phyloP scores from a whole-genome alignment of 1,140 invertebrate species.

The Tribolium madens region DNA sequence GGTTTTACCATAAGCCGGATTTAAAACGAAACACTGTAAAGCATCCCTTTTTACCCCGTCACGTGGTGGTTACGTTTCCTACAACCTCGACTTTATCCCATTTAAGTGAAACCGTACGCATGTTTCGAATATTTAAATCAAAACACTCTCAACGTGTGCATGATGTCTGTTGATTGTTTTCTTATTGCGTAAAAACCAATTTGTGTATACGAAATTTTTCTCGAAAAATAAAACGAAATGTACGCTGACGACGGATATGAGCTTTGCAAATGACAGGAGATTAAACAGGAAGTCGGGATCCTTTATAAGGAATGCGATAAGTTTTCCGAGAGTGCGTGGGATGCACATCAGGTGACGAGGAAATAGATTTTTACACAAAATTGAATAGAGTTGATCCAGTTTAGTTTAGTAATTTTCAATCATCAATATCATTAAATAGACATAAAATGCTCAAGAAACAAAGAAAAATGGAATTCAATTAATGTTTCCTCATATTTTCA shows the following conservation, averaged over 20 bases:
- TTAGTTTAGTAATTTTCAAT: no score
- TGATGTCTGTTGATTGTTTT: constrained; percentile 22
- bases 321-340: not conserved
- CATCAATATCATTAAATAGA: no score
- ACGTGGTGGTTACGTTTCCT: not conserved
- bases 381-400: not conserved
- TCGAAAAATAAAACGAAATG: no score
- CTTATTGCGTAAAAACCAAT: constrained; percentile 8
- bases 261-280: constrained; percentile 28
- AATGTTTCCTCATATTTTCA: no score
- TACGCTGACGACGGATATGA: constrained; percentile 15
- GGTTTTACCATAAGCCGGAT: constrained; percentile 31
- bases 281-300: constrained; percentile 29
- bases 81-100: not conserved
- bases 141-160: not conserved
- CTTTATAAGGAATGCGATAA: not conserved
- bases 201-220: not conserved
- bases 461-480: no score
- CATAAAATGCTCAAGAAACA: no score
- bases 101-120: constrained; percentile 25
- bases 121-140: constrained; percentile 22
- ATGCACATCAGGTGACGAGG: not conserved
- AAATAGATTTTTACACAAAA: not conserved
- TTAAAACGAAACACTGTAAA: constrained; percentile 33
- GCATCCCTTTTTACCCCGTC: constrained; percentile 24